phyloP scores from a whole-genome alignment of 2,888 invertebrate species.

The Actias luna region DNA sequence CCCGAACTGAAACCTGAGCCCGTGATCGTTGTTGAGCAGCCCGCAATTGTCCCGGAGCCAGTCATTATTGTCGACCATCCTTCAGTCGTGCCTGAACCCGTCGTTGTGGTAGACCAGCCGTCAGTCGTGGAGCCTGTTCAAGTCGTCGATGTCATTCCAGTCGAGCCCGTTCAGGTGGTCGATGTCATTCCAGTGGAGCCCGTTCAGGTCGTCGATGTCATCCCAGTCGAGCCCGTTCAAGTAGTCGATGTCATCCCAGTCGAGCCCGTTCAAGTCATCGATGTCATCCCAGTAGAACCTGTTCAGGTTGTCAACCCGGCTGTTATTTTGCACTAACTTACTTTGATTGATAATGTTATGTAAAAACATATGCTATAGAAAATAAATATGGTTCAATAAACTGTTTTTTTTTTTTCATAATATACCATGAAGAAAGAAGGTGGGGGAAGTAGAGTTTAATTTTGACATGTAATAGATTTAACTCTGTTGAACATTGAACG shows the following conservation, averaged over 20 bases:
- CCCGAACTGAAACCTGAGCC: neutral
- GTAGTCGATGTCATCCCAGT: neutral
- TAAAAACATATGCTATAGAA: no score
- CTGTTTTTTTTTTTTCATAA: no score
- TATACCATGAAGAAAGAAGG: no score
- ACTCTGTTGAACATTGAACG: no score
- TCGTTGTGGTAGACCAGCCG: constrained; percentile 5
- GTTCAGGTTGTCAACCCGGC: no score
- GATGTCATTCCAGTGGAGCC: neutral
- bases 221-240: neutral
- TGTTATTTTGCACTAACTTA: neutral
- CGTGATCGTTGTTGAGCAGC: neutral
- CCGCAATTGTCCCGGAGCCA: constrained; percentile 3
- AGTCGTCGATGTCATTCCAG: constrained; percentile 13
- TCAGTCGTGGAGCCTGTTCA: neutral
- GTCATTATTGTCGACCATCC: constrained; percentile 15
- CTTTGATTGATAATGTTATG: no score
- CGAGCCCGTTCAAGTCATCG: neutral
- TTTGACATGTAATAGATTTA: no score
- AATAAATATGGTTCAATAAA: no score
- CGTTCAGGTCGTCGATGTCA: neutral
- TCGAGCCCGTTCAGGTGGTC: constrained; percentile 10
- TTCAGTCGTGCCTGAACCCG: neutral
- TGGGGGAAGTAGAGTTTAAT: no score
- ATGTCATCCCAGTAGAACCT: neutral